Percentiles rank a stretch among this genome's conserved stretches.
Conservation (phyloP, 2,113 vertebrate genomes). For the Toxostoma redivivum region DNA sequence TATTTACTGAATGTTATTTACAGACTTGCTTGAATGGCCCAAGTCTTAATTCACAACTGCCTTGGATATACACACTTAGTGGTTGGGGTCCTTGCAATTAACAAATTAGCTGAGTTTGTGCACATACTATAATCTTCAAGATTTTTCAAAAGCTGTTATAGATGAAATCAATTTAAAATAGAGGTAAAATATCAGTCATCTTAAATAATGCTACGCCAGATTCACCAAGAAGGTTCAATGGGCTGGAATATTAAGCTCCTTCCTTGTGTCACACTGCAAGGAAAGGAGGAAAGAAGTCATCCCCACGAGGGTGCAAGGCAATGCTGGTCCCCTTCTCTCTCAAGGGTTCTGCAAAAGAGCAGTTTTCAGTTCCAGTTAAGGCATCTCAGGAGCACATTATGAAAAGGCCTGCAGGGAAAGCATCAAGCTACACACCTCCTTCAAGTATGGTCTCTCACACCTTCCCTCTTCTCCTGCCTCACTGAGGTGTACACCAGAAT, state of each 20-base stretch:
- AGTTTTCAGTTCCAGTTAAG: background rate
- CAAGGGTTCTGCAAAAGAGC: background rate
- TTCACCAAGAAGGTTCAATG: background rate
- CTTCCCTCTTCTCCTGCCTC: background rate
- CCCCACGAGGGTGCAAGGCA: background rate
- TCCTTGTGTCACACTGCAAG: background rate
- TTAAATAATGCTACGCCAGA: background rate
- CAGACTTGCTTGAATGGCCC: constrained; percentile 17
- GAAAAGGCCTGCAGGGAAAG: background rate
- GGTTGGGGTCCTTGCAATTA: background rate
- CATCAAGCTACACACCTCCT: background rate
- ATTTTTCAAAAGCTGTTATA: background rate
- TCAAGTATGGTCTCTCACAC: background rate
- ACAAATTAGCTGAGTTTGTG: background rate
- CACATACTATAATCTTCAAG: background rate
- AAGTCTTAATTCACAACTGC: background rate
- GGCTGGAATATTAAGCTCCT: background rate
- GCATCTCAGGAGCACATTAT: background rate
- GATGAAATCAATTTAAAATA: background rate
- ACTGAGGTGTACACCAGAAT: background rate
- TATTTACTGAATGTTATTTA: constrained; percentile 13
- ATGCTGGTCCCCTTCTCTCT: background rate
- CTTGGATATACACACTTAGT: background rate
- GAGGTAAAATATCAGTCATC: background rate
- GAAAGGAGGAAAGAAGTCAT: background rate